Percentiles rank a stretch among this genome's conserved stretches.
These are phyloP conservation scores for Agrotis ipsilon DNA, from an alignment of 2,888 invertebrate species.

Conservation along the genomic window DNA sequence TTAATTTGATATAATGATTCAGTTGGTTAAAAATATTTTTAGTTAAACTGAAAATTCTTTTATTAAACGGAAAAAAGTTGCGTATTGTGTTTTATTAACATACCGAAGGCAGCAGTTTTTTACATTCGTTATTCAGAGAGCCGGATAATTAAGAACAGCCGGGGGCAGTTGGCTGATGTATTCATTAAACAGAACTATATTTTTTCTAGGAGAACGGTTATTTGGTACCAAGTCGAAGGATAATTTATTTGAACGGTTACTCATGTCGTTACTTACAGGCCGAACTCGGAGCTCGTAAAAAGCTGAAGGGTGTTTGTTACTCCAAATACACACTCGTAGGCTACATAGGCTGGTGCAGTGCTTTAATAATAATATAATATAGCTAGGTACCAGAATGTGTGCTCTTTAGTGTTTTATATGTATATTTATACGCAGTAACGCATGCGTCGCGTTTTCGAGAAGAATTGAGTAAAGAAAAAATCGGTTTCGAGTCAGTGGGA, in stretches of 20 bases:
- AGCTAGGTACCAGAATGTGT: neutral
- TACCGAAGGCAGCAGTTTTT: slow-evolving; percentile 18
- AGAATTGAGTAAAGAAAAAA: too few species aligned
- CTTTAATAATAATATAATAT: neutral
- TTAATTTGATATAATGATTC: slow-evolving; percentile 1
- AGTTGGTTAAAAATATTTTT: neutral
- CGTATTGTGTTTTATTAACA: slow-evolving; percentile 30
- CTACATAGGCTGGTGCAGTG: neutral
- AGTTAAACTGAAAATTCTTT: neutral
- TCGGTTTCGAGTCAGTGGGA: too few species aligned
- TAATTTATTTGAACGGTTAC: slow-evolving; percentile 39
- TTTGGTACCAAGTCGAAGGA: slow-evolving; percentile 5
- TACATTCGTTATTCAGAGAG: slow-evolving; percentile 16
- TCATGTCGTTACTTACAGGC: slow-evolving; percentile 36
- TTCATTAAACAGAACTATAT: slow-evolving; percentile 37
- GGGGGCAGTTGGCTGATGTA: slow-evolving; percentile 37
- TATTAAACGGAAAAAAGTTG: neutral
- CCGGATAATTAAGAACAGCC: slow-evolving; percentile 53
- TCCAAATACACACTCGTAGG: neutral
- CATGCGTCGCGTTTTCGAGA: too few species aligned
- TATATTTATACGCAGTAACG: too few species aligned
- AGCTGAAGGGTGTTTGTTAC: slow-evolving; percentile 12
- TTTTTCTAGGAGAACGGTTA: slow-evolving; percentile 37
- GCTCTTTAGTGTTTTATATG: too few species aligned
- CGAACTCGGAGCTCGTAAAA: slow-evolving; percentile 22